Evolutionary conservation across 2,113 vertebrate species (phyloP).

Genomic region (Callithrix jacchus): DNA sequence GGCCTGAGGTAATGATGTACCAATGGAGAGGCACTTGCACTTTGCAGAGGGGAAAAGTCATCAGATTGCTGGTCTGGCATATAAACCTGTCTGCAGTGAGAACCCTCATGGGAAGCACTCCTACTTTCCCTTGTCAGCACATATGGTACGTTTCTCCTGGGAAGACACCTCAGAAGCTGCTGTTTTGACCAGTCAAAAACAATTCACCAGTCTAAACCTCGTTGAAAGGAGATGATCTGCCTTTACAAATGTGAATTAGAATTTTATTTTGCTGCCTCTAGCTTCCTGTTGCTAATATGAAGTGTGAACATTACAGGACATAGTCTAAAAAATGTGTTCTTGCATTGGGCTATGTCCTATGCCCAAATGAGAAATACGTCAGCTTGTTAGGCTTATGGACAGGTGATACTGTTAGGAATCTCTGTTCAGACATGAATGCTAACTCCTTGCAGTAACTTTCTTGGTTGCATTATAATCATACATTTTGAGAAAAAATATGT

Average conservation of each 20-base stretch:
- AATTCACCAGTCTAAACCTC: neutral
- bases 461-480: neutral
- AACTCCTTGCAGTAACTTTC: neutral
- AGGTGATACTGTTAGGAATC: neutral
- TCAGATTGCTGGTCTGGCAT: no score
- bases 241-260: neutral
- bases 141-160: neutral
- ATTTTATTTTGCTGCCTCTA: neutral
- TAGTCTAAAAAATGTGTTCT: neutral
- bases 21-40: neutral
- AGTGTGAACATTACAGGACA: neutral
- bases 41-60: neutral
- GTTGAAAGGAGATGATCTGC: neutral
- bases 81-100: neutral
- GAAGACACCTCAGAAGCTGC: neutral
- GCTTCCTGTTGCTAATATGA: neutral
- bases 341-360: neutral
- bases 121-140: neutral
- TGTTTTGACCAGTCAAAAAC: neutral
- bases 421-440: neutral
- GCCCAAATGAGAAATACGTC: neutral
- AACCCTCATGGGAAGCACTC: neutral
- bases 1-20: neutral
- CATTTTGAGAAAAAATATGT: neutral
- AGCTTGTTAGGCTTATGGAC: neutral